Evolutionary conservation across 2,888 invertebrate species (phyloP), one percentile per base, ranked within the genome.

Genomic region (Asteroscopus sphinx): DNA sequence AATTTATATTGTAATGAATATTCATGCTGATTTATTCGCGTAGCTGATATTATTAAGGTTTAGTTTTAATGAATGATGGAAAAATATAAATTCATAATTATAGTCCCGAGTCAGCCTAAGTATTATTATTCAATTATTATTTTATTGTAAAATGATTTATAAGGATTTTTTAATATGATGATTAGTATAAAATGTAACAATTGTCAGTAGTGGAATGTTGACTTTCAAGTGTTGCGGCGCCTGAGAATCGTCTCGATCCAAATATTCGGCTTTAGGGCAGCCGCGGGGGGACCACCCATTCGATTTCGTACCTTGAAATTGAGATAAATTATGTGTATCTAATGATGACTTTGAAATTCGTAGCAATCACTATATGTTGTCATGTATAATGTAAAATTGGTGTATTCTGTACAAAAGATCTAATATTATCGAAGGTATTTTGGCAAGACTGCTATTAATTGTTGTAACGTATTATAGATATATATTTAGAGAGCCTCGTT

Each of bases 1-100:
- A 85, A 77, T 80, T 84, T 81, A 73, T 83, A 82, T 75, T 79
- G 73, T 73, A 80, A 77, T 72, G 52, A 77, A 80, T 82, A 82
- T 85, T 80, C 85, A 83, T 84, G 81, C 82, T 81, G 83, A 81
- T 82, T 78, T 87, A 80, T 85, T 85, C 75, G 81, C 78, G 81
- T 89, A 89, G 86, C 82, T 86, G 82, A 85, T 89, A 89, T 87
- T 85, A 82, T 86, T 91, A 91, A 90, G 86, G 68, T 83, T 88
- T 91, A 91, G 87, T 89, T 87, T 73, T 81, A 85, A 86, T 79
- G 58, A 78, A 76, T 64, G 60, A 70, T 55, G 21, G 68, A 76
- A 78, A 73, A 77, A 68, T 68, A 70, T 72, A 77, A 76, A 79
- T 82, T 76, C 77, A 77, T 80, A 73, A 78, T 74, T 79, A 73